Evolutionary conservation across 2,797 vertebrate genomes (phyloP).

Genomic region (Austrolebias charrua): DNA sequence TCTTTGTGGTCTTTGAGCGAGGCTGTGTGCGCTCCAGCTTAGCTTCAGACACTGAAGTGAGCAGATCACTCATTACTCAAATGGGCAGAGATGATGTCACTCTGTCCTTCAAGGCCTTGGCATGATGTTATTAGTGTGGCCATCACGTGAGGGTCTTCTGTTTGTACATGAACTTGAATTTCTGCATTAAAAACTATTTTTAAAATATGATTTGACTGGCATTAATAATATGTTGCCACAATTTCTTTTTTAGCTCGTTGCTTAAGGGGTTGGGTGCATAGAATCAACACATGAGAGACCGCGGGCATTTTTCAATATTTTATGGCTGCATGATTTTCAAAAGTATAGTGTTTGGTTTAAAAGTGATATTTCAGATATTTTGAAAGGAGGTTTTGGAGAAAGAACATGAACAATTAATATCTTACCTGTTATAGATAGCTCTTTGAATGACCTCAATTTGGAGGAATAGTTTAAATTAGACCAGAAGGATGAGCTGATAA

Average conservation of each 20-base stretch:
- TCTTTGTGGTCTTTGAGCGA: conserved; percentile 14
- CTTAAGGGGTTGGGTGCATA: conserved; percentile 23
- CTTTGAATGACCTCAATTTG: no score
- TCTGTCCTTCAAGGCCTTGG: conserved; percentile 56
- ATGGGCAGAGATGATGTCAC: conserved; percentile 28
- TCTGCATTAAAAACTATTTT: no score
- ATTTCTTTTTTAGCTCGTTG: conserved; percentile 11
- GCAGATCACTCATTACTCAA: conserved; percentile 47
- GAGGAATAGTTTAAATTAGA: no score
- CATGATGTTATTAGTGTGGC: conserved; percentile 32
- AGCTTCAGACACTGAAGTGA: conserved; percentile 26
- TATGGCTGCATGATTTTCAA: conserved; percentile 15
- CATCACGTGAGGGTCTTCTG: conserved; percentile 20
- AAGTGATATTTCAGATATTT: no score
- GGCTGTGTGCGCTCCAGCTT: conserved; percentile 34
- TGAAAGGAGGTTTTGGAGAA: no score
- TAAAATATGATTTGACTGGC: conserved; percentile 8
- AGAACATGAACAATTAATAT: no score
- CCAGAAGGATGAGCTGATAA: no score
- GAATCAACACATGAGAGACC: conserved; percentile 9
- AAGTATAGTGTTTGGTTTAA: conserved; percentile 15
- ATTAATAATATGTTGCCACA: conserved; percentile 25
- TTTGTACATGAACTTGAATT: conserved; percentile 4
- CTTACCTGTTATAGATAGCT: no score
- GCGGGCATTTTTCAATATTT: conserved; percentile 18